These are phyloP conservation scores for Bellardia bayeri DNA, from an alignment of 2,888 invertebrate species.

Conservation along the genomic window DNA sequence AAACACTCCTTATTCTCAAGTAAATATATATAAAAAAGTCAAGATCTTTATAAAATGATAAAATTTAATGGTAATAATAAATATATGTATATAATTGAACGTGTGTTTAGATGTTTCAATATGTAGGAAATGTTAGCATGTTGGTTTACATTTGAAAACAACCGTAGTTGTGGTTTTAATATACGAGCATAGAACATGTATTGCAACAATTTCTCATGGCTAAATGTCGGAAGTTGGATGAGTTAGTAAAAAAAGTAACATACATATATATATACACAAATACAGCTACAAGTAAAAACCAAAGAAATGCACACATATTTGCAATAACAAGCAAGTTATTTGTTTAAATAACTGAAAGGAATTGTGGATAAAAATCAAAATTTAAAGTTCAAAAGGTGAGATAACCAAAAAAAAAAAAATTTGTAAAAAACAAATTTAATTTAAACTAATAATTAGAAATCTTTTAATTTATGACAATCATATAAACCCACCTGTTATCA, in stretches of 20 bases:
- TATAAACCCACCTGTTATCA: not conserved
- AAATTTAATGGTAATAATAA: slow-evolving; percentile 22
- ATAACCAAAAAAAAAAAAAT: not conserved
- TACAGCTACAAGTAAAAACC: not conserved
- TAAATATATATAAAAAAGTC: slow-evolving; percentile 23
- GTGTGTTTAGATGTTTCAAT: not conserved
- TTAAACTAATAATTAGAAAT: no score
- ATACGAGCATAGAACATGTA: slow-evolving; percentile 48
- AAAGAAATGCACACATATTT: slow-evolving; percentile 23
- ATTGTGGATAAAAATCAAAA: not conserved
- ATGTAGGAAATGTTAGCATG: slow-evolving; percentile 40
- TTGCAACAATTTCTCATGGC: slow-evolving; percentile 66
- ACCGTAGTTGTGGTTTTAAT: slow-evolving; percentile 45
- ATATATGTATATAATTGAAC: not conserved
- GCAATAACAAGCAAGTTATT: slow-evolving; percentile 39
- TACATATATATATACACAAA: not conserved
- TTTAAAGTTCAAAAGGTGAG: not conserved
- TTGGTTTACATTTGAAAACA: slow-evolving; percentile 14
- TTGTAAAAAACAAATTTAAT: no score
- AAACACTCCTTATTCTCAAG: slow-evolving; percentile 46
- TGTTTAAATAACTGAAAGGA: not conserved
- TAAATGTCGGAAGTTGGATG: slow-evolving; percentile 67
- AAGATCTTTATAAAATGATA: slow-evolving; percentile 52
- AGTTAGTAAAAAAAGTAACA: slow-evolving; percentile 37
- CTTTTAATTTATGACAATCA: no score